phyloP scores from a whole-genome alignment of 2,797 vertebrate species.

The Huso huso region DNA sequence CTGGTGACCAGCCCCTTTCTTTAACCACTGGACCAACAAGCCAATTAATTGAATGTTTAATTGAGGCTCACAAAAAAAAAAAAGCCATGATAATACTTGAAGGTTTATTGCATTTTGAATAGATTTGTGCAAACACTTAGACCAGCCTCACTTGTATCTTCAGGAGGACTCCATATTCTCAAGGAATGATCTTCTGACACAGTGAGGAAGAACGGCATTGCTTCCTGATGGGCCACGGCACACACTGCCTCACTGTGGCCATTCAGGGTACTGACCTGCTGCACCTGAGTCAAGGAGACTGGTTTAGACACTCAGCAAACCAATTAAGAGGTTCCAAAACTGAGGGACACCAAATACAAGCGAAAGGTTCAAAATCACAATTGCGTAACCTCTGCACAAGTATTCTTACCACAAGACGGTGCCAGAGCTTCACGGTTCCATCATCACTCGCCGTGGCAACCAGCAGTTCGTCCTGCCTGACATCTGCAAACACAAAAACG shows the following conservation, averaged over 20 bases:
- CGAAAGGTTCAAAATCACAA: not conserved
- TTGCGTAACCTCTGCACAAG: not conserved
- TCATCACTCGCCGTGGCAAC: conserved; percentile 68
- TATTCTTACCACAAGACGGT: conserved; percentile 66
- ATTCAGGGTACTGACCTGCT: conserved; percentile 53
- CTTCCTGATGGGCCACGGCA: conserved; percentile 37
- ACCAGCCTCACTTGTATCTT: too few relatives aligned
- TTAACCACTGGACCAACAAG: too few relatives aligned
- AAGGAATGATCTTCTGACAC: conserved; percentile 63
- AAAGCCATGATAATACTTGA: too few relatives aligned
- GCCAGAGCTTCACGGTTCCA: conserved; percentile 68
- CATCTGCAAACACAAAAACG: conserved; percentile 7
- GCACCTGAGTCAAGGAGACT: conserved; percentile 47
- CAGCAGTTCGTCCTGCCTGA: conserved; percentile 42
- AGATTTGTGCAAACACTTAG: too few relatives aligned
- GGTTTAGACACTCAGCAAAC: too few relatives aligned
- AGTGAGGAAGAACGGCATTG: conserved; percentile 49
- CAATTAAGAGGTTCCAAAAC: not conserved
- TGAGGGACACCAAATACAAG: too few relatives aligned
- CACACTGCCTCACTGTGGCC: conserved; percentile 61
- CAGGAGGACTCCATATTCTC: conserved; percentile 49
- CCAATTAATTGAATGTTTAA: too few relatives aligned
- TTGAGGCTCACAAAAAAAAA: too few relatives aligned
- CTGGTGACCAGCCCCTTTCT: not conserved
- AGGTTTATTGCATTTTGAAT: too few relatives aligned